A percentile compares a stretch with the other conserved stretches of the same genome.
phyloP scores from a whole-genome alignment of 2,797 vertebrate species.

The Hylomyscus alleni region DNA sequence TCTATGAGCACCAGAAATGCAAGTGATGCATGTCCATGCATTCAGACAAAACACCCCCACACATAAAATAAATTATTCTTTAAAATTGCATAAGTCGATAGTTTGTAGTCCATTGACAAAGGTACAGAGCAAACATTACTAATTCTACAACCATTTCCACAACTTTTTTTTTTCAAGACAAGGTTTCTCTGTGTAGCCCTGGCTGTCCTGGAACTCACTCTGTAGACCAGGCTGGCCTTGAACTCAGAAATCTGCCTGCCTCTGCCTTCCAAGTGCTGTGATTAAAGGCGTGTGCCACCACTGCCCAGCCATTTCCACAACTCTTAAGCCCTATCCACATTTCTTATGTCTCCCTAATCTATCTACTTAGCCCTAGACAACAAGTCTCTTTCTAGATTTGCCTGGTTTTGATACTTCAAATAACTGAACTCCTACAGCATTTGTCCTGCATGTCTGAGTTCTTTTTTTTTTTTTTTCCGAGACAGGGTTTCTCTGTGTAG shows the following conservation, averaged over 20 bases:
- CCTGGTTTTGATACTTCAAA: conserved; percentile 39
- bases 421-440: background rate
- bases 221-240: no score
- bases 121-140: conserved; percentile 28
- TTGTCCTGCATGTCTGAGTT: background rate
- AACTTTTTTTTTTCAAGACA: no score
- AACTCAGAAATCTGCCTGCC: no score
- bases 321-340: background rate
- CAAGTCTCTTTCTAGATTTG: background rate
- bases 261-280: no score
- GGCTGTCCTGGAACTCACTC: no score
- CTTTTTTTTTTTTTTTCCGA: background rate
- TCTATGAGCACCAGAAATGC: background rate
- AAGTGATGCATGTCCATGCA: no score
- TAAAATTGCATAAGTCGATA: background rate
- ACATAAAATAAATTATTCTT: background rate
- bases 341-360: background rate
- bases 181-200: no score
- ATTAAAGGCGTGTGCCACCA: no score
- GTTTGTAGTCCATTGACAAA: conserved; percentile 40
- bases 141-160: conserved; percentile 55
- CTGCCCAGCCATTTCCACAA: background rate
- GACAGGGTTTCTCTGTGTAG: no score
- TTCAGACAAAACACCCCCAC: background rate
- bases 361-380: background rate